phyloP scores from a whole-genome alignment of 2,888 invertebrate species.

The Tipula confusa region DNA sequence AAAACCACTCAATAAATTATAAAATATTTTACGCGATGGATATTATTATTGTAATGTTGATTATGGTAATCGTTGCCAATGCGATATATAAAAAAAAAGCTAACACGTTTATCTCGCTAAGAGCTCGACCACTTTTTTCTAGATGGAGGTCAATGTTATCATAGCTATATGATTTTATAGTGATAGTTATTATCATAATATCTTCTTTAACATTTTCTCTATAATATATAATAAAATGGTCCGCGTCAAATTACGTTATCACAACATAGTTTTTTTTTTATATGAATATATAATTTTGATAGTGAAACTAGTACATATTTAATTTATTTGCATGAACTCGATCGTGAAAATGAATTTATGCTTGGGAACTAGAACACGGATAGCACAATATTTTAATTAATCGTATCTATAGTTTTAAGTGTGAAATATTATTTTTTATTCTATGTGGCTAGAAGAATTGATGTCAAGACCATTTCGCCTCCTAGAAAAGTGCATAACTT shows the following conservation, averaged over 20 bases:
- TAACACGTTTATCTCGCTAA: background rate
- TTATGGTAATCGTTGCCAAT: background rate
- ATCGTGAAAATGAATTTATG: background rate
- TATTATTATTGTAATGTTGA: background rate
- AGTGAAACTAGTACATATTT: background rate
- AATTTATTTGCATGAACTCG: background rate
- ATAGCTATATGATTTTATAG: background rate
- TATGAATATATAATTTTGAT: background rate
- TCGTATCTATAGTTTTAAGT: no score
- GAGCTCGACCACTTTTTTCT: background rate
- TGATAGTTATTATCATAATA: background rate
- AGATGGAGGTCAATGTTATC: background rate
- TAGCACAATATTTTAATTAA: no score
- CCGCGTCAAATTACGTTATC: background rate
- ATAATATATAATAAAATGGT: background rate
- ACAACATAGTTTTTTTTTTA: background rate
- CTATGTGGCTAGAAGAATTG: no score
- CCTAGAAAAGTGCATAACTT: no score
- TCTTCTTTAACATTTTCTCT: background rate
- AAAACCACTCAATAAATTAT: background rate
- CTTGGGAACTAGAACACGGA: background rate
- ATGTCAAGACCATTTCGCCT: no score
- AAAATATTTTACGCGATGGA: background rate
- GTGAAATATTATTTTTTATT: no score
- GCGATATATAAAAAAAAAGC: background rate